Evolutionary conservation across 2,113 vertebrate genomes (phyloP).

Genomic region (Ammodytes dubius): DNA sequence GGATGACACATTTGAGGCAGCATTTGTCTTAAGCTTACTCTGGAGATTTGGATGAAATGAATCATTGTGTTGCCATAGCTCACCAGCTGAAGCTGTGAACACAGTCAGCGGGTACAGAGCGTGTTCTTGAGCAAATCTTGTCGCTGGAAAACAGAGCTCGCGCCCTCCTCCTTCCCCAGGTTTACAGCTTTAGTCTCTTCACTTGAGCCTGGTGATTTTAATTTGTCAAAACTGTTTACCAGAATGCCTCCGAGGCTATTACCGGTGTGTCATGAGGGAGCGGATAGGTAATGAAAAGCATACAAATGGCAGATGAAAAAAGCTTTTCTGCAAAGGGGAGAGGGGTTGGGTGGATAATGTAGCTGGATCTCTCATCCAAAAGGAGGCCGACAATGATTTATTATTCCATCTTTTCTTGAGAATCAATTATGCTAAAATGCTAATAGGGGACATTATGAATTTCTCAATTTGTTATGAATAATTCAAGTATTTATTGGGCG

Average conservation of each 20-base stretch:
- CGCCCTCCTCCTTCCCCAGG: slow-evolving; percentile 34
- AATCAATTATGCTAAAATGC: slow-evolving; percentile 86
- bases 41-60: slow-evolving; percentile 44
- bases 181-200: slow-evolving; percentile 71
- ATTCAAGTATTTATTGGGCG: slow-evolving; percentile 82
- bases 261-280: slow-evolving; percentile 82
- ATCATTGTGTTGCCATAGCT: slow-evolving; percentile 44
- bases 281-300: slow-evolving; percentile 85
- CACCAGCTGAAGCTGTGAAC: slow-evolving; percentile 34
- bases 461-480: slow-evolving; percentile 83
- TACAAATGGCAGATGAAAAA: slow-evolving; percentile 83
- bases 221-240: slow-evolving; percentile 89
- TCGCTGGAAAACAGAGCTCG: slow-evolving; percentile 32
- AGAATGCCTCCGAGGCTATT: slow-evolving; percentile 86
- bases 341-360: slow-evolving; percentile 58
- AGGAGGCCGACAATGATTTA: slow-evolving; percentile 76
- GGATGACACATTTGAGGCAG: slow-evolving; percentile 49
- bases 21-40: slow-evolving; percentile 32
- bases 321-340: slow-evolving; percentile 47
- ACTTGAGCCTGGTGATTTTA: slow-evolving; percentile 84
- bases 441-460: slow-evolving; percentile 82
- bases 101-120: not conserved
- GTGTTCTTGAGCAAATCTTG: slow-evolving; percentile 59
- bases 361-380: slow-evolving; percentile 70
- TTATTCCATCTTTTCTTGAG: slow-evolving; percentile 83